Conservation (phyloP, 2,113 vertebrate genomes). For the Rhynchomys soricoides region DNA sequence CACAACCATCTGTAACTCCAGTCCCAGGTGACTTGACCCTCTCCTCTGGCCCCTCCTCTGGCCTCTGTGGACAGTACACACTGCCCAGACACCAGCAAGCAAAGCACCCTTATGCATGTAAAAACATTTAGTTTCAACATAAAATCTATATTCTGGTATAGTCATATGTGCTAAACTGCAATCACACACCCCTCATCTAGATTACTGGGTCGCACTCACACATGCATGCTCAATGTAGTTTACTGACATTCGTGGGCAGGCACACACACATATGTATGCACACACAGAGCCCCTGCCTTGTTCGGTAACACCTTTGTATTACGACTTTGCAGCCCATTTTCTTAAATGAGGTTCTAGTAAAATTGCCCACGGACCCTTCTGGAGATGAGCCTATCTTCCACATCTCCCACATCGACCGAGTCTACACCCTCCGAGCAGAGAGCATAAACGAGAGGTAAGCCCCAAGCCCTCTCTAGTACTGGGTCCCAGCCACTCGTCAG, state of each 20-base stretch:
- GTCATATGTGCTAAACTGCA: not conserved
- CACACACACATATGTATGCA: no score
- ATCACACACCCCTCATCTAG: not conserved
- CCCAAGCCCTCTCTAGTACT: rapidly evolving
- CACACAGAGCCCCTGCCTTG: no score
- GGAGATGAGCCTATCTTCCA: slow-evolving; percentile 99
- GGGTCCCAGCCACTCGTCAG: rapidly evolving
- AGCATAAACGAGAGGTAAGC: slow-evolving; percentile 97
- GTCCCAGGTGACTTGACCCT: not conserved
- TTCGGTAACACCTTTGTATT: not conserved
- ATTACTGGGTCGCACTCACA: not conserved
- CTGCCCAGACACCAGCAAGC: not conserved
- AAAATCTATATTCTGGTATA: not conserved
- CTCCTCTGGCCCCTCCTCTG: not conserved
- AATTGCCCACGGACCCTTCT: slow-evolving; percentile 97
- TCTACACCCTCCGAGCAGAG: slow-evolving; percentile 97
- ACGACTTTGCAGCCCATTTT: slow-evolving; percentile 95
- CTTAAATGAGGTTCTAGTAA: slow-evolving; percentile 98
- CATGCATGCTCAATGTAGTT: not conserved
- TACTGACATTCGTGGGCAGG: not conserved
- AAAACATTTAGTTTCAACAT: not conserved
- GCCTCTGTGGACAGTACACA: not conserved
- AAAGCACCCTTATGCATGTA: not conserved
- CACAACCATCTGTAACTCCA: not conserved
- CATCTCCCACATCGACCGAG: slow-evolving; percentile 98